Evolutionary conservation across 2,888 invertebrate genomes (phyloP), one percentile per base, ranked within the genome.

Genomic region (Operophtera brumata): DNA sequence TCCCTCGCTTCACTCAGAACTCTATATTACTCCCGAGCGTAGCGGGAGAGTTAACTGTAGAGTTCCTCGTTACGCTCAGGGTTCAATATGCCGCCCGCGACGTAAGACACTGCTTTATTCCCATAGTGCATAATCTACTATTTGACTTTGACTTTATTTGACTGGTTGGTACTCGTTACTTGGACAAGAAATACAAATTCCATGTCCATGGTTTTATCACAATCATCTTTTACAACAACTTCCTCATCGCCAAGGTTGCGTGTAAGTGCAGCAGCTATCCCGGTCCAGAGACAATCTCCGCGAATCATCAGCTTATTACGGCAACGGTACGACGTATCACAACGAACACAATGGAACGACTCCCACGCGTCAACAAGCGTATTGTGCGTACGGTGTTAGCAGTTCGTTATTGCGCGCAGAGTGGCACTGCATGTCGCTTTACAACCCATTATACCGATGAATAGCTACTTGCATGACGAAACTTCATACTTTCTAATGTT

Each of bases 401-500:
- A 73, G 73, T 73, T 73, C 69, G 73, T 78, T 77, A 82, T 75
- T 73, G 73, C 74, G 72, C 35, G 73, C 69, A 63, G 68, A 75
- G 72, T 72, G 69, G 56, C 53, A 36, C 40, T 59, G 57, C 64
- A 69, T 72, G 75, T 71, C 73, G 66, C 62, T 66, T 69, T 67
- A 71, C 69, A 66, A 70, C 67, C 66, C 76, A 82, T 84, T 80
- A 84, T 79, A 67, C 70, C 73, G 74, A 78, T 80, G 80, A 82
- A 82, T 80, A 73, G 81, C 73, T 71, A 66, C 72, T 80, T 70
- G 68, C 72, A 74, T 82, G 82, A 80, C 75, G 80, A 82, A 80
- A 83, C 77, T 65, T 66, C 62, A 69, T 70, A 80, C 84, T 85
- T 86, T 86, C 85, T 85, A 86, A 82, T 81, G 78, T 75, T 80